These are phyloP conservation scores for Seriola dumerili DNA, from an alignment of 2,113 vertebrate genomes.

Conservation along the genomic window DNA sequence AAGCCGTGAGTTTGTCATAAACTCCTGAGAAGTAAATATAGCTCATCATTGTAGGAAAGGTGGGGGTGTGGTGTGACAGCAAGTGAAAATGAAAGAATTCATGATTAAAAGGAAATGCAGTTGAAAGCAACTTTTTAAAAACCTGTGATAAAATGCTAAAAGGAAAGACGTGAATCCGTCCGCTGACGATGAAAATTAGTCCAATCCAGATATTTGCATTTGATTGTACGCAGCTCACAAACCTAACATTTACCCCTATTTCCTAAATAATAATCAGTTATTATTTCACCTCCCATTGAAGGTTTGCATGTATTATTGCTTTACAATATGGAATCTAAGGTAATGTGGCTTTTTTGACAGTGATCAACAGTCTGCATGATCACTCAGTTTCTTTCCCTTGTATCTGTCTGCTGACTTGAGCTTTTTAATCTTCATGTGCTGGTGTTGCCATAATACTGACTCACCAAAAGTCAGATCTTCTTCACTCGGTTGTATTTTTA, in stretches of 20 bases:
- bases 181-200: slow-evolving; percentile 1
- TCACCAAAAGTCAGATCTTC: background rate
- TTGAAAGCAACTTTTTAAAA: slow-evolving; percentile 32
- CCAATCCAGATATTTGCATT: background rate
- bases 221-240: background rate
- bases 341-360: background rate
- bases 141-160: slow-evolving; percentile 21
- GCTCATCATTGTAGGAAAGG: slow-evolving; percentile 4
- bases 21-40: slow-evolving; percentile 44
- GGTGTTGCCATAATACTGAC: background rate
- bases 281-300: background rate
- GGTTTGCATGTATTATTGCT: background rate
- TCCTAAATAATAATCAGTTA: background rate
- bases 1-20: slow-evolving; percentile 26
- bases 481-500: background rate
- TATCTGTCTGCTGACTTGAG: background rate
- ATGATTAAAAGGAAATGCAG: slow-evolving; percentile 13
- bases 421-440: background rate
- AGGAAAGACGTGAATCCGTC: slow-evolving; percentile 23
- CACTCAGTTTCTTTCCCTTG: background rate
- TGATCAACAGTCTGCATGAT: background rate
- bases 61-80: slow-evolving; percentile 28
- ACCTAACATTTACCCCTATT: background rate
- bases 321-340: background rate
- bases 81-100: slow-evolving; percentile 32